Evolutionary conservation across 2,888 invertebrate species (phyloP).

Genomic region (Cataglyphis livida): DNA sequence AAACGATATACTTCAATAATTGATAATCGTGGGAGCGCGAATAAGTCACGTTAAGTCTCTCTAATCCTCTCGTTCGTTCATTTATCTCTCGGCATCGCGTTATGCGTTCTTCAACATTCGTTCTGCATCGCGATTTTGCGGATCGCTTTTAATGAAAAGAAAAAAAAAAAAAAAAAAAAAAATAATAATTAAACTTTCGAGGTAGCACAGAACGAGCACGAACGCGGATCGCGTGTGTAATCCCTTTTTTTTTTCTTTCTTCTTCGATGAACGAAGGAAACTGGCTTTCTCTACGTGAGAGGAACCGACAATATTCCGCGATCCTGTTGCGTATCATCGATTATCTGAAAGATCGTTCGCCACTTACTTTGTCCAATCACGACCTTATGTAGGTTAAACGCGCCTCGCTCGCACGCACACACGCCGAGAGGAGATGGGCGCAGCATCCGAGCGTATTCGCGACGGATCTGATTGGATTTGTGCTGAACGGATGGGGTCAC

Average conservation of each 20-base stretch:
- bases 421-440: slow-evolving; percentile 45
- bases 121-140: slow-evolving; percentile 9
- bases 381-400: slow-evolving; percentile 66
- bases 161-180: slow-evolving; percentile 9
- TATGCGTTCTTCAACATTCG: slow-evolving; percentile 31
- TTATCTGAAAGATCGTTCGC: slow-evolving; percentile 64
- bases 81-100: slow-evolving; percentile 12
- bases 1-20: slow-evolving; percentile 38
- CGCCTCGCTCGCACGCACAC: slow-evolving; percentile 45
- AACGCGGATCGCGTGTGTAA: slow-evolving; percentile 5
- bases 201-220: background rate
- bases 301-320: slow-evolving; percentile 28
- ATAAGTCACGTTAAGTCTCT: slow-evolving; percentile 33
- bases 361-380: slow-evolving; percentile 64
- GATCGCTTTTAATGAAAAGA: background rate
- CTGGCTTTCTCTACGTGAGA: slow-evolving; percentile 53
- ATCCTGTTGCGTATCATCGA: slow-evolving; percentile 57
- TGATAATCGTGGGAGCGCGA: slow-evolving; percentile 47
- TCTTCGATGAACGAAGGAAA: slow-evolving; percentile 23
- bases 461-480: slow-evolving; percentile 44
- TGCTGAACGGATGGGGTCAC: slow-evolving; percentile 1
- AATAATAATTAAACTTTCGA: background rate
- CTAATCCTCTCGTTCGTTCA: slow-evolving; percentile 32
- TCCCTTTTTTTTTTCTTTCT: background rate
- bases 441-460: slow-evolving; percentile 42